phyloP scores from a whole-genome alignment of 2,797 vertebrate genomes.

The Phataginus tricuspis region DNA sequence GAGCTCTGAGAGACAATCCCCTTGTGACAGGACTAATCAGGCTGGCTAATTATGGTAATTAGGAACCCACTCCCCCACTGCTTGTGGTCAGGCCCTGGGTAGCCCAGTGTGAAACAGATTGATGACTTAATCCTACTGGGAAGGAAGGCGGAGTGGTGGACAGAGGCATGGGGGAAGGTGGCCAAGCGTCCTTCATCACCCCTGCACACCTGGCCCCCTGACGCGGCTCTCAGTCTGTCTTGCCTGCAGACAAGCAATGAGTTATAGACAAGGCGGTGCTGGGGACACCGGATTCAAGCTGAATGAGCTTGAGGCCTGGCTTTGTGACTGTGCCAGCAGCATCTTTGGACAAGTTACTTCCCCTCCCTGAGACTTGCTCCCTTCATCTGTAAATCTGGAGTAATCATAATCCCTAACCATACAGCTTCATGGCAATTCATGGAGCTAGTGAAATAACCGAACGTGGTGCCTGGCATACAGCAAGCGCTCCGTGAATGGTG shows the following conservation, averaged over 20 bases:
- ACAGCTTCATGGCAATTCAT: neutral
- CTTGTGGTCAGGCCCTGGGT: neutral
- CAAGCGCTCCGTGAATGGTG: neutral
- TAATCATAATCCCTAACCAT: neutral
- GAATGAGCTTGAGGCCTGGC: neutral
- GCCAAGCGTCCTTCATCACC: no score
- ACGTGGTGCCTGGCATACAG: fast-evolving
- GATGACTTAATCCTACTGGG: neutral
- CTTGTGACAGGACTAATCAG: neutral
- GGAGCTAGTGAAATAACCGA: neutral
- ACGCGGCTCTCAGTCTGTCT: neutral
- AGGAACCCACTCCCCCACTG: neutral
- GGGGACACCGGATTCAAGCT: neutral
- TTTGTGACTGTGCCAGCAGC: neutral
- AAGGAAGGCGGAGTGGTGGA: neutral
- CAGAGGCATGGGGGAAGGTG: neutral
- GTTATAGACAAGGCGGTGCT: neutral
- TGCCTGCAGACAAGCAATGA: neutral
- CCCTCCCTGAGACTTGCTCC: neutral
- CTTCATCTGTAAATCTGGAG: neutral
- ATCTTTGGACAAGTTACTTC: neutral
- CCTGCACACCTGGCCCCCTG: neutral
- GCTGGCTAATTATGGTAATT: slow-evolving; percentile 41
- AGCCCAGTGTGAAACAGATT: neutral
- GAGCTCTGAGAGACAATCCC: neutral